Percentiles rank a stretch among this genome's conserved stretches.
Conservation (phyloP, 1,140 invertebrate species). For the Hetaerina americana region DNA sequence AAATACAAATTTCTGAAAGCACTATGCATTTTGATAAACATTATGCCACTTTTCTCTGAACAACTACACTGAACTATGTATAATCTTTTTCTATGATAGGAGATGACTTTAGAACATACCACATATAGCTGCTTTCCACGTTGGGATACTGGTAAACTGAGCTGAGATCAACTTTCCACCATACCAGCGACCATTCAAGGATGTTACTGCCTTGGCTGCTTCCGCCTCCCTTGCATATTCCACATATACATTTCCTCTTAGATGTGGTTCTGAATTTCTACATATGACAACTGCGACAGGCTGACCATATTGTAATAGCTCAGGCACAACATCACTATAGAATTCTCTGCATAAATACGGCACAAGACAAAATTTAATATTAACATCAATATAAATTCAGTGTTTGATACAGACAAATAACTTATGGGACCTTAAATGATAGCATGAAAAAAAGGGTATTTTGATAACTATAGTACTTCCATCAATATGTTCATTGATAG, state of each 20-base stretch:
- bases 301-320: slow-evolving; percentile 66
- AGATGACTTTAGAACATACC: slow-evolving; percentile 39
- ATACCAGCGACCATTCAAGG: slow-evolving; percentile 79
- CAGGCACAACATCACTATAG: slow-evolving; percentile 71
- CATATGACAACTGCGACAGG: slow-evolving; percentile 45
- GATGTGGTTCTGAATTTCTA: slow-evolving; percentile 71
- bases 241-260: slow-evolving; percentile 83
- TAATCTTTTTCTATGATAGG: not conserved
- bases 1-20: too few species aligned
- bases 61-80: too few species aligned
- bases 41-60: too few species aligned
- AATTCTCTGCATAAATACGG: too few species aligned
- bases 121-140: slow-evolving; percentile 82
- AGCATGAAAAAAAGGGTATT: too few species aligned
- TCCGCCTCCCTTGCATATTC: slow-evolving; percentile 58
- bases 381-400: too few species aligned
- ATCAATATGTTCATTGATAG: too few species aligned
- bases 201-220: slow-evolving; percentile 56
- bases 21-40: too few species aligned
- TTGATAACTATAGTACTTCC: too few species aligned
- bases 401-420: too few species aligned
- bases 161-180: slow-evolving; percentile 69
- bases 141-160: slow-evolving; percentile 62
- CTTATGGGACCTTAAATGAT: too few species aligned
- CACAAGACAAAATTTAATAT: too few species aligned